Evolutionary conservation across 1,140 invertebrate genomes (phyloP).

Genomic region (Conopomorpha cramerella): DNA sequence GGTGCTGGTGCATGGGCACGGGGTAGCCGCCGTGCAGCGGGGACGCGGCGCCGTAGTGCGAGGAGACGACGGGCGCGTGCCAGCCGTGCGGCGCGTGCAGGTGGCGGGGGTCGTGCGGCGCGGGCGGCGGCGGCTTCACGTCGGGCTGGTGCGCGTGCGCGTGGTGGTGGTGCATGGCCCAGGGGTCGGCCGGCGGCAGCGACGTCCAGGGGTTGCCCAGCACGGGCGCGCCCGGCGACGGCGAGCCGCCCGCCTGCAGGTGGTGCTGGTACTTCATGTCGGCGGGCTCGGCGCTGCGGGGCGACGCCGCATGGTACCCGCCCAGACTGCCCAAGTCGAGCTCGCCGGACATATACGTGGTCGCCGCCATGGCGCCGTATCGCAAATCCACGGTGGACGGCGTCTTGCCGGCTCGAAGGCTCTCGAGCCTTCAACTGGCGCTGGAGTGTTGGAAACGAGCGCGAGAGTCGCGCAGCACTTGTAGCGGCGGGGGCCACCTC

Average conservation of each 20-base stretch:
- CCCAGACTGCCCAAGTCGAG: constrained; percentile 77
- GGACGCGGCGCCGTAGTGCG: constrained; percentile 82
- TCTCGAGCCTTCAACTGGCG: constrained; percentile 58
- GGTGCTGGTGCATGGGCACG: constrained; percentile 72
- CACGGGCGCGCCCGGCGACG: constrained; percentile 71
- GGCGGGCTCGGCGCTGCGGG: constrained; percentile 77
- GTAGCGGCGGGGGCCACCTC: constrained; percentile 55
- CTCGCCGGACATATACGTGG: constrained; percentile 83
- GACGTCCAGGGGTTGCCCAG: constrained; percentile 84
- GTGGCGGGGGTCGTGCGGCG: constrained; percentile 63
- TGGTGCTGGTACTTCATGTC: constrained; percentile 95
- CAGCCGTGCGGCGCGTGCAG: constrained; percentile 74
- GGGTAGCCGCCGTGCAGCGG: constrained; percentile 80
- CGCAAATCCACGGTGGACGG: constrained; percentile 65
- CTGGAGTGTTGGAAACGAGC: constrained; percentile 39
- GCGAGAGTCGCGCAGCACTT: constrained; percentile 59
- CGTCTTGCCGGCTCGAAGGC: constrained; percentile 67
- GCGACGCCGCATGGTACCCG: constrained; percentile 77
- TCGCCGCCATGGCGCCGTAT: constrained; percentile 76
- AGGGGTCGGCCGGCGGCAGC: constrained; percentile 78
- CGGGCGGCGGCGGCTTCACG: constrained; percentile 71
- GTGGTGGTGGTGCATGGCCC: constrained; percentile 77
- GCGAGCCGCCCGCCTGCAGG: constrained; percentile 71
- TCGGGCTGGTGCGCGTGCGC: constrained; percentile 66
- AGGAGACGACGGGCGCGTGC: constrained; percentile 83